Base-by-base conservation (phyloP, 1,140 invertebrate species). In the Cheumatopsyche charites region DNA sequence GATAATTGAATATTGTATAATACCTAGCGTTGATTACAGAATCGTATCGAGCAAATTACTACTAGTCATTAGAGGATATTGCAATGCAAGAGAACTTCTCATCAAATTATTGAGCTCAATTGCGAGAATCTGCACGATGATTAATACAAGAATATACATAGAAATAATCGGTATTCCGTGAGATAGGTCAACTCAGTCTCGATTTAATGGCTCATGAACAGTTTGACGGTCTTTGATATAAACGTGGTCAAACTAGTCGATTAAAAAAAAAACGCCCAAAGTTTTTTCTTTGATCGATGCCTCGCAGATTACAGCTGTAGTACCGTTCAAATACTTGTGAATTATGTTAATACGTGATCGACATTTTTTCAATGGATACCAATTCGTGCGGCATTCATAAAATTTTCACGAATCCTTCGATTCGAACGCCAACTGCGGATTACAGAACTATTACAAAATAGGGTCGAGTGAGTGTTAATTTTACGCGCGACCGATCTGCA, bases 341-440 rank as follows among this genome's bases (percentile, higher is more conserved):
- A 66, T 66, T 66, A 47, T 66, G 63, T 66, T 66, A 66, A 66
- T 66, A 21, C 9, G 45, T 36, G 29, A 36, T 36, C 29, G 29
- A 36, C 9, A 36, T 36, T 36, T 36, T 36, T 36, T 36, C 29
- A 36, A 36, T n/a, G n/a, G n/a, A n/a, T n/a, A n/a, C n/a, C n/a
- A n/a, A n/a, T n/a, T n/a, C n/a, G n/a, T n/a, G n/a, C n/a, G n/a
- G n/a, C n/a, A n/a, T n/a, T n/a, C n/a, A n/a, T n/a, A n/a, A n/a
- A n/a, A n/a, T n/a, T n/a, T n/a, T n/a, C n/a, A n/a, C n/a, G n/a
- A n/a, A n/a, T n/a, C n/a, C n/a, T n/a, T n/a, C n/a, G n/a, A n/a
- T n/a, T n/a, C n/a, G n/a, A n/a, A n/a, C n/a, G n/a, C n/a, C n/a
- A n/a, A n/a, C n/a, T n/a, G n/a, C n/a, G n/a, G n/a, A n/a, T n/a